Evolutionary conservation across 2,797 vertebrate genomes (phyloP).

Genomic region (Gadopsis bispinosus): DNA sequence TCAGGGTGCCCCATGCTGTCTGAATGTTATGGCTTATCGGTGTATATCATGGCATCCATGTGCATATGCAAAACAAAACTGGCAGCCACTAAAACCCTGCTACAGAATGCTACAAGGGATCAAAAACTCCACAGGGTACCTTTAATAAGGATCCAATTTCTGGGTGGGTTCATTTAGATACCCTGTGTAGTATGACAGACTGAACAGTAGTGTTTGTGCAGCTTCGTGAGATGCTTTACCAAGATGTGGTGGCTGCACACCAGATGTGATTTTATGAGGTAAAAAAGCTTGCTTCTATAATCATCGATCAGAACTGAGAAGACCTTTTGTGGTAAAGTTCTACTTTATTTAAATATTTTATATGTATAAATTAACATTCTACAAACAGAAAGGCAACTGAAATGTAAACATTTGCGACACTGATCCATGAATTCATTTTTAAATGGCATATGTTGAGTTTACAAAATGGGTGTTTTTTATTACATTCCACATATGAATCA

Average conservation of each 20-base stretch:
- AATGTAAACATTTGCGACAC: not conserved
- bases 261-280: slow-evolving; percentile 7
- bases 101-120: too few species aligned
- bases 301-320: not conserved
- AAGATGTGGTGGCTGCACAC: not conserved
- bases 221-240: not conserved
- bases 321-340: not conserved
- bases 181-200: not conserved
- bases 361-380: not conserved
- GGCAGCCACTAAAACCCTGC: too few species aligned
- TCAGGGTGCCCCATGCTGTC: too few species aligned
- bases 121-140: too few species aligned
- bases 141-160: too few species aligned
- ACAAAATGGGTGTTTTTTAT: not conserved
- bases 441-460: not conserved
- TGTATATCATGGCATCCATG: too few species aligned
- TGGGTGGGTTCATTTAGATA: not conserved
- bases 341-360: not conserved
- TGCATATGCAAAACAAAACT: too few species aligned
- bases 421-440: not conserved
- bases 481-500: slow-evolving; percentile 15
- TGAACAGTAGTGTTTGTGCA: not conserved
- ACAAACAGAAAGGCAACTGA: not conserved
- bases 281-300: not conserved
- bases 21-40: too few species aligned